Evolutionary conservation across 2,888 invertebrate species (phyloP), one percentile per base, ranked within the genome.

Genomic region (Dicyrtoma fusca): DNA sequence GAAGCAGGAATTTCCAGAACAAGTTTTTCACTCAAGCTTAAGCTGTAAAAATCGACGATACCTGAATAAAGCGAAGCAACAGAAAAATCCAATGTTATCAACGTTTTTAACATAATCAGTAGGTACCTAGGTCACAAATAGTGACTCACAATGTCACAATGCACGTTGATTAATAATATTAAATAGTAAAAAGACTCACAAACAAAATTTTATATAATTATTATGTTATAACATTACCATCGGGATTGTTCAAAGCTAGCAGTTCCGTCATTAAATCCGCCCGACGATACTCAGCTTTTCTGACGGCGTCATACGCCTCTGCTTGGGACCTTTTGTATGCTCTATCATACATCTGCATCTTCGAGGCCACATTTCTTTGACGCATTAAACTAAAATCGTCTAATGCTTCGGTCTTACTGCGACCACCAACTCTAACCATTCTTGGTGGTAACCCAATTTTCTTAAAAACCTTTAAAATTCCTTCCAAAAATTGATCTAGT

Each of bases 401-500:
- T 44, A 91, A 81, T 8, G 82, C 81, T 71, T 87, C 85, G 81
- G 87, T 88, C 80, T 89, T 89, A 2, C 89, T 88, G 81, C 90
- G 89, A 34, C 88, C 88, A 0, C 92, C 92, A 69, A 92, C 85
- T 72, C 92, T 86, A 1, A 91, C 85, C 72, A 92, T 86, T 72
- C 86, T 86, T 0, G 86, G 81, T 14, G 19, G 26, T 13, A 23
- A 21, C 14, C 45, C n/a, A 1, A 72, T 34, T 49, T 62, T 57
- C 14, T 69, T 19, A 8, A 69, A 61, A 1, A 87, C 84, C 26
- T 83, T 81, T 0, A 89, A 81, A 11, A 91, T 84, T 10, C 90
- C 91, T 82, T 91, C 89, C 45, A 94, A 83, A 82, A 94, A 94
- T 82, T 94, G 92, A 23, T 63, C 63, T 55, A 95, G 84, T 5